A percentile compares a stretch with the other conserved stretches of the same genome.
Conservation (phyloP, 2,113 vertebrate genomes). For the Silurus asotus region DNA sequence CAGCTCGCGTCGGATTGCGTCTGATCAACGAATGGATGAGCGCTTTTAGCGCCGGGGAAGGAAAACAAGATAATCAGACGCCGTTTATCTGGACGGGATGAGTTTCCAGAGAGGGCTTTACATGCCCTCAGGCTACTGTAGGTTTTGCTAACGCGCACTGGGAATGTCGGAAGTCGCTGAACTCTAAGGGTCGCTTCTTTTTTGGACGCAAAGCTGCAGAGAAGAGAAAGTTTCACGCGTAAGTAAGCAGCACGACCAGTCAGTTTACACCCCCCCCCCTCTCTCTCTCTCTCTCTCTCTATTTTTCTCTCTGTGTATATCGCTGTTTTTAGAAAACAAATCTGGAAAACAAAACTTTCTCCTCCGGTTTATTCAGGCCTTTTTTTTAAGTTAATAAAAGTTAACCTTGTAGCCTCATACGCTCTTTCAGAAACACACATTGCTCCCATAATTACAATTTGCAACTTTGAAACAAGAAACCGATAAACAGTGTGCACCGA, state of each 20-base stretch:
- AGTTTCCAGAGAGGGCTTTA: conserved; percentile 40
- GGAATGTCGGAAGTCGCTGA: conserved; percentile 55
- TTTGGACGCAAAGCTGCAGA: conserved; percentile 57
- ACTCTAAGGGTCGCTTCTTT: conserved; percentile 9
- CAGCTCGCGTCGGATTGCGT: conserved; percentile 15
- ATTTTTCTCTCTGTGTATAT: not conserved
- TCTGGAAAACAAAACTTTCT: conserved; percentile 41
- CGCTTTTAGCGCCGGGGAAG: conserved; percentile 31
- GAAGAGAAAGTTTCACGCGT: conserved; percentile 72
- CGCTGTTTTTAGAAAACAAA: not conserved
- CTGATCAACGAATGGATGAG: conserved; percentile 44
- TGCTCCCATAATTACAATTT: not conserved
- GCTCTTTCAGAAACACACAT: not conserved
- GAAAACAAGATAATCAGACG: conserved; percentile 18
- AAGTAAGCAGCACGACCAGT: conserved; percentile 51
- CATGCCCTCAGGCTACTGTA: conserved; percentile 44
- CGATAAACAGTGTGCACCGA: not conserved
- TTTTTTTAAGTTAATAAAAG: not conserved
- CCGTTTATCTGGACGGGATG: conserved; percentile 36
- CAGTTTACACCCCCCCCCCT: not conserved
- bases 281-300: not conserved
- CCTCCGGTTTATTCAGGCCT: not conserved
- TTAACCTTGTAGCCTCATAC: not conserved
- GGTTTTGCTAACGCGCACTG: conserved; percentile 46
- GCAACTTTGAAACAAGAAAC: not conserved